Evolutionary conservation across 2,888 invertebrate genomes (phyloP), one percentile per base, ranked within the genome.

Genomic region (Mesochorus sp.): DNA sequence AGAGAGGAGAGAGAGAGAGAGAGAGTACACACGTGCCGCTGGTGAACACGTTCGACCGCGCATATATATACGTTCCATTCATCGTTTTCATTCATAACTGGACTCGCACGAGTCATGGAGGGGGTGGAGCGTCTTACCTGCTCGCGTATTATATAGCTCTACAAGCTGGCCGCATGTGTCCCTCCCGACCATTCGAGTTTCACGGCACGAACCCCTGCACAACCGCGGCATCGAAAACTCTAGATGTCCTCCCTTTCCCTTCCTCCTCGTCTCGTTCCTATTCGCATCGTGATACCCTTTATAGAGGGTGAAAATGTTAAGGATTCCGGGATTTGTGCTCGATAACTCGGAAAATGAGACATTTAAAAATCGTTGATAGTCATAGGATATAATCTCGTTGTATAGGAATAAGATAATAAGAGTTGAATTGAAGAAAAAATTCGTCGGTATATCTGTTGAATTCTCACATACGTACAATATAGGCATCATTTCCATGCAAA

Each of bases 51-150:
- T 80, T 77, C 80, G 73, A 78, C 71, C 73, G 70, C 70, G 53
- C 68, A 37, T 61, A 71, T 70, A 17, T 31, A 12, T 59, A 73
- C 62, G 71, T 66, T 79, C 74, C 81, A 82, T 82, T 82, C 82
- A 82, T 82, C 81, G 77, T 76, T 81, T 83, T 77, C 84, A 84
- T 84, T 84, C 84, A 83, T 84, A 83, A 82, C 79, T 77, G 76
- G 67, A 71, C 79, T 79, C 79, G 66, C 70, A 49, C 74, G 75
- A 70, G 71, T 68, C 76, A 24, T 55, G 44, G 61, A 70, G n/a
- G n/a, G n/a, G n/a, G n/a, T n/a, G n/a, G n/a, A n/a, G n/a, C 66
- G 68, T 80, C 72, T 80, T 77, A 81, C 78, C 76, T 78, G 75
- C 55, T 57, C 68, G 72, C 61, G 67, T 51, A 66, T 53, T 53